A percentile compares a stretch with the other conserved stretches of the same genome.
These are phyloP conservation scores for Sceliomorpha sp. DNA, from an alignment of 2,888 invertebrate genomes.

Conservation along the genomic window DNA sequence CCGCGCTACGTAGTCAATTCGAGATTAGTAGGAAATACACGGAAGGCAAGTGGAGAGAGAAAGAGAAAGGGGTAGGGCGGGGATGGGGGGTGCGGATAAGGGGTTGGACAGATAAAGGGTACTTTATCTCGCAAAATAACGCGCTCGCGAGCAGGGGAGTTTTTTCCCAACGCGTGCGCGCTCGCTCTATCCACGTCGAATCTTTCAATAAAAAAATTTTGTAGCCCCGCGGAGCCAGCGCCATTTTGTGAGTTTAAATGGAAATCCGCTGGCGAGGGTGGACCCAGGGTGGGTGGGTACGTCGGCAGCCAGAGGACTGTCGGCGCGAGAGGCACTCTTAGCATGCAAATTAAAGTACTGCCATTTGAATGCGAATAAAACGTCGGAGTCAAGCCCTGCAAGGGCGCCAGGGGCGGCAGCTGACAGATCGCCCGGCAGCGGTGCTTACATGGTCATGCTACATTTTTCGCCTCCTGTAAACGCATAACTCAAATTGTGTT, in stretches of 20 bases:
- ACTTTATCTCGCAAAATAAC: conserved; percentile 74
- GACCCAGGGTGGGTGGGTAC: conserved; percentile 55
- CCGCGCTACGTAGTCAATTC: conserved; percentile 34
- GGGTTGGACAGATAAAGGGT: conserved; percentile 69
- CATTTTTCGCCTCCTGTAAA: conserved; percentile 14
- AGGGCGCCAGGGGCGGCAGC: conserved; percentile 56
- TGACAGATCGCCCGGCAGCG: conserved; percentile 70
- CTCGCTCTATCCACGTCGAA: conserved; percentile 75
- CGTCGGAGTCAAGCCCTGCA: conserved; percentile 61
- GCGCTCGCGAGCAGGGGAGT: conserved; percentile 30
- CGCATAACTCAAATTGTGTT: no score
- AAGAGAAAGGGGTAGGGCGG: no score
- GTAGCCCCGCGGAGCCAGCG: conserved; percentile 78
- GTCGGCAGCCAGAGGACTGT: conserved; percentile 58
- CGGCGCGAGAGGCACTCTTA: conserved; percentile 73
- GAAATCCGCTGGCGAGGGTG: conserved; percentile 72
- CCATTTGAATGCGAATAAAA: conserved; percentile 80
- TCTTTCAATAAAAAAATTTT: conserved; percentile 80
- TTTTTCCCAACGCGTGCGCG: conserved; percentile 50
- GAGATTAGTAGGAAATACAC: conserved; percentile 45
- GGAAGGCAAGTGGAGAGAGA: conserved; percentile 30
- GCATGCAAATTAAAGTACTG: conserved; percentile 80
- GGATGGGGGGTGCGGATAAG: conserved; percentile 37
- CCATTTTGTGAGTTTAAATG: conserved; percentile 81
- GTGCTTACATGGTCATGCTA: conserved; percentile 32